Evolutionary conservation across 2,888 invertebrate genomes (phyloP), one percentile per base, ranked within the genome.

Genomic region (Halictus quadricinctus): DNA sequence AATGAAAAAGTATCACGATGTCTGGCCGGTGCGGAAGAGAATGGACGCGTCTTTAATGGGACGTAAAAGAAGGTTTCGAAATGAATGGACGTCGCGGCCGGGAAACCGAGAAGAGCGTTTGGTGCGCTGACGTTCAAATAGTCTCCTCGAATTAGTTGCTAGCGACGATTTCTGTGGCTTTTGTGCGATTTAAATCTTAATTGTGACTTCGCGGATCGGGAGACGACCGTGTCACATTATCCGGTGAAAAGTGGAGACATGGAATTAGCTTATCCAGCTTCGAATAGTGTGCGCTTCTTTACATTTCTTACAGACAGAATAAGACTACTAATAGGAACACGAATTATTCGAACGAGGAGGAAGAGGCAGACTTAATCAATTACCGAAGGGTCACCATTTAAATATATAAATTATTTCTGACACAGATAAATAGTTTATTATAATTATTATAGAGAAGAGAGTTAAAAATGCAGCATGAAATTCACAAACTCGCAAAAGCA

Each of bases 1-100:
- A 79, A 86, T 86, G 82, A 85, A 82, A 86, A 82, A 85, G 85
- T 82, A 79, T 85, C 86, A 78, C 6, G 72, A 70, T 54, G 54
- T n/a, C 29, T 36, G 60, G n/a, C n/a, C n/a, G n/a, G 50, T 15
- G 54, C 21, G 29, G 70, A 46, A 66, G 25, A 70, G 77, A 66
- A 77, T 50, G 66, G 74, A 83, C 74, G 60, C n/a, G 70, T 36
- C 60, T 60, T 54, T 75, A 50, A 75, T 43, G 80, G 64, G 72
- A 76, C 48, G 48, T 41, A 54, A 29, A 29, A 18, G 54, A 18
- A 29, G 29, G 41, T 46, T 46, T 66, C 46, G 18, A 48, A 75
- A 83, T 48, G 21, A 69, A 69, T 36, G 69, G 25, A 43, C n/a
- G 69, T 54, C 73, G 54, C 7, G 7, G 79, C 36, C 36, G 60